Percentiles rank a stretch among this genome's conserved stretches.
phyloP scores from a whole-genome alignment of 1,140 invertebrate genomes.

The Macrobrachium rosenbergii region DNA sequence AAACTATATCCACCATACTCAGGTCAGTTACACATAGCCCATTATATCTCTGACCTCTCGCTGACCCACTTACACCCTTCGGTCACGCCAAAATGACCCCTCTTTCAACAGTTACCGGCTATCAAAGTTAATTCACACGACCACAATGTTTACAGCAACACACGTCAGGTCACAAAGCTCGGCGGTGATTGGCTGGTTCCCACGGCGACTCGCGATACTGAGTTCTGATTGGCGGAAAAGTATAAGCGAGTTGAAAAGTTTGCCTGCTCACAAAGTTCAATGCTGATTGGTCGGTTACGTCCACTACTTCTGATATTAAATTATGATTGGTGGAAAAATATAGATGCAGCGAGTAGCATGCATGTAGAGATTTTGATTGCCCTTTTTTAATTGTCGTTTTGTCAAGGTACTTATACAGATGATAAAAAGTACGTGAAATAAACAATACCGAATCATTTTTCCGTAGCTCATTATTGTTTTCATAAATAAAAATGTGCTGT shows the following conservation, averaged over 20 bases:
- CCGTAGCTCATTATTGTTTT: no score
- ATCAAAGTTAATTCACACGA: constrained; percentile 10
- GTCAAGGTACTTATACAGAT: neutral
- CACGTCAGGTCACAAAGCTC: constrained; percentile 49
- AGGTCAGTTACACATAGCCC: neutral
- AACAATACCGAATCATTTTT: no score
- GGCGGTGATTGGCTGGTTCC: constrained; percentile 30
- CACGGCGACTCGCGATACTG: neutral
- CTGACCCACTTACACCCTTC: neutral
- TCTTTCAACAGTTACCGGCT: constrained; percentile 47
- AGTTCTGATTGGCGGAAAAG: constrained; percentile 29
- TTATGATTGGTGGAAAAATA: neutral
- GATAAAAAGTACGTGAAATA: neutral
- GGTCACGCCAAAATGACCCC: no score
- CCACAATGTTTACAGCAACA: constrained; percentile 61
- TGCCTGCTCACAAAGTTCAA: neutral
- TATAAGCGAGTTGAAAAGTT: constrained; percentile 1
- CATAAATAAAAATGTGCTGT: no score
- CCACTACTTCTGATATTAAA: neutral
- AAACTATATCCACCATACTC: no score
- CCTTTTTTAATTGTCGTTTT: neutral
- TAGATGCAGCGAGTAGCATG: neutral
- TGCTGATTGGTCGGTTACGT: neutral
- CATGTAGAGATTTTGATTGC: neutral
- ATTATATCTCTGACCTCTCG: neutral